Evolutionary conservation across 2,797 vertebrate genomes (phyloP).

Genomic region (Triplophysa bombifrons): DNA sequence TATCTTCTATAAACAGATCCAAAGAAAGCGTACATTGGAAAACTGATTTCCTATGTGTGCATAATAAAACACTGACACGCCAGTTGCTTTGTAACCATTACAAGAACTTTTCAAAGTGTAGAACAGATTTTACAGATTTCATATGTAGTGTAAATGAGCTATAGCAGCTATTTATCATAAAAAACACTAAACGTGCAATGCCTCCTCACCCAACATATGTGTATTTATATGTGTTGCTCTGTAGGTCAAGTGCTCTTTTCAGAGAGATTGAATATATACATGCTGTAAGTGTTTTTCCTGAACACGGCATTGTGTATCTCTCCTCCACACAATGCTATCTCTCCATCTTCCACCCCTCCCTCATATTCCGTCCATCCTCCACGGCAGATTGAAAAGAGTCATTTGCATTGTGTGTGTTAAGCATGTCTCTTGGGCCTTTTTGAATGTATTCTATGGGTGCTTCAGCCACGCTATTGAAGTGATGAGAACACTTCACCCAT

Average conservation of each 20-base stretch:
- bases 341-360: constrained; percentile 45
- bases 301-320: constrained; percentile 37
- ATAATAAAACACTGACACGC: not conserved
- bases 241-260: constrained; percentile 51
- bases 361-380: constrained; percentile 51
- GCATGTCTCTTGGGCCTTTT: constrained; percentile 61
- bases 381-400: constrained; percentile 44
- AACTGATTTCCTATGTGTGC: not conserved
- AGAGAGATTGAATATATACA: constrained; percentile 45
- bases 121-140: not conserved
- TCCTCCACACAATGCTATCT: constrained; percentile 42
- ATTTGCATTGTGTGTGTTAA: constrained; percentile 49
- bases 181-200: not conserved
- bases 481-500: constrained; percentile 74
- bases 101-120: not conserved
- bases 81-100: not conserved
- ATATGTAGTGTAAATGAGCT: not conserved
- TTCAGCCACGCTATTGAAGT: constrained; percentile 73
- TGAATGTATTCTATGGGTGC: constrained; percentile 71
- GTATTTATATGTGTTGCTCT: constrained; percentile 7
- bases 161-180: constrained; percentile 13
- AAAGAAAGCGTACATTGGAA: not conserved
- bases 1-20: not conserved
- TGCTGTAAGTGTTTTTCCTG: constrained; percentile 41
- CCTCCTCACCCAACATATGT: not conserved